Evolutionary conservation across 2,797 vertebrate genomes (phyloP).

Genomic region (Gastrophryne carolinensis): DNA sequence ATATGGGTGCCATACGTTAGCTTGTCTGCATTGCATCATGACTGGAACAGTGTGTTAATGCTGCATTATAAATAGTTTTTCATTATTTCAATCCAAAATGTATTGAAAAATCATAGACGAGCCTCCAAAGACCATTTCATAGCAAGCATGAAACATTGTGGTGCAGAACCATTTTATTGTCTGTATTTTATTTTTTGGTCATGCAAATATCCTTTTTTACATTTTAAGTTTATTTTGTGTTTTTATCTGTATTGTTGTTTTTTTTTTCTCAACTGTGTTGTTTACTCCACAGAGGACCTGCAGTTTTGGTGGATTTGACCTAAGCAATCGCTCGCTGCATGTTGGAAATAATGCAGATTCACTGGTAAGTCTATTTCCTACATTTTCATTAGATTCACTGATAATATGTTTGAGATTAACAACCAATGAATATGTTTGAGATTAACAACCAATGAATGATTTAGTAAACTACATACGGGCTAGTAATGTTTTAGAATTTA

Average conservation of each 20-base stretch:
- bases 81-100: constrained; percentile 7
- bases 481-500: too few species aligned
- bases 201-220: constrained; percentile 49
- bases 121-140: constrained; percentile 30
- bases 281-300: constrained; percentile 84
- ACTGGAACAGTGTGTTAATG: neutral
- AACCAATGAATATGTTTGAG: too few species aligned
- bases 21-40: neutral
- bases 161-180: constrained; percentile 52
- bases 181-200: constrained; percentile 57
- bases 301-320: constrained; percentile 97
- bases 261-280: neutral
- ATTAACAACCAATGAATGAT: too few species aligned
- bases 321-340: constrained; percentile 91
- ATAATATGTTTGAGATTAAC: too few species aligned
- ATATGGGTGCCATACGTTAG: constrained; percentile 36
- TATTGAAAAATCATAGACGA: constrained; percentile 14
- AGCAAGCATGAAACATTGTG: constrained; percentile 71
- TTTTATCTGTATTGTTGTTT: neutral
- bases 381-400: neutral
- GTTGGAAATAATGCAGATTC: constrained; percentile 81
- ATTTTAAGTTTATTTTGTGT: constrained; percentile 5
- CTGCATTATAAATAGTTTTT: neutral
- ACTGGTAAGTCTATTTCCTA: constrained; percentile 73
- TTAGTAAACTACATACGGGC: too few species aligned